Percentiles rank a stretch among this genome's conserved stretches.
These are phyloP conservation scores for Panthera tigris DNA, from an alignment of 2,113 vertebrate genomes.

Conservation along the genomic window DNA sequence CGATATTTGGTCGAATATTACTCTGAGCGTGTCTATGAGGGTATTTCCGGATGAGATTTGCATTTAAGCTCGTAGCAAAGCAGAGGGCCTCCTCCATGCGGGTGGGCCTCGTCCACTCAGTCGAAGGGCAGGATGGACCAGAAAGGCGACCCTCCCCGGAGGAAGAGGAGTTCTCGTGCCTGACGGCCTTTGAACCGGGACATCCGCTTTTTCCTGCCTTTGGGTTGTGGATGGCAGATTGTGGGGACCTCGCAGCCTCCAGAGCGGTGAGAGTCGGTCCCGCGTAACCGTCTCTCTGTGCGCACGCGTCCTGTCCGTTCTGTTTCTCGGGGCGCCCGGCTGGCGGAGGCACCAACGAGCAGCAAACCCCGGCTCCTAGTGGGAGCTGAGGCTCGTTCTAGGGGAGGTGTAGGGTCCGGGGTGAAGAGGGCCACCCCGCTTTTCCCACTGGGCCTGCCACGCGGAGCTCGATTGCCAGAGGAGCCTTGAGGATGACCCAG, in stretches of 20 bases:
- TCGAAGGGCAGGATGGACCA: fast-evolving
- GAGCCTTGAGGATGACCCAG: fast-evolving
- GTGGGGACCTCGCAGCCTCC: too few species aligned
- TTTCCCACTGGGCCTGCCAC: fast-evolving
- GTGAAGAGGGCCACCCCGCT: fast-evolving
- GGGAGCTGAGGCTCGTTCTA: fast-evolving
- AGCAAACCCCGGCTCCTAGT: fast-evolving
- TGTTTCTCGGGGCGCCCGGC: not conserved
- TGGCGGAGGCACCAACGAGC: fast-evolving
- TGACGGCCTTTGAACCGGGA: fast-evolving
- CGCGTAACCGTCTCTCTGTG: fast-evolving
- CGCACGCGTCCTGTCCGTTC: fast-evolving
- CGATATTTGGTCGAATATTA: fast-evolving
- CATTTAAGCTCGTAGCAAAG: fast-evolving
- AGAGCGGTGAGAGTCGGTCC: not conserved
- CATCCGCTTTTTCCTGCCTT: not conserved
- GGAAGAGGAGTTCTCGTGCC: not conserved
- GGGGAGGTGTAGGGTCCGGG: fast-evolving
- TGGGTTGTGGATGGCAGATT: fast-evolving
- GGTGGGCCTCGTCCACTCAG: not conserved
- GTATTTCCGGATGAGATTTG: not conserved
- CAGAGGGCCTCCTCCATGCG: not conserved
- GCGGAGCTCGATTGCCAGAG: fast-evolving
- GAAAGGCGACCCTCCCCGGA: fast-evolving
- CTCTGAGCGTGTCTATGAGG: not conserved